Evolutionary conservation across 2,888 invertebrate genomes (phyloP), one percentile per base, ranked within the genome.

Genomic region (Hoplodrina ambigua): DNA sequence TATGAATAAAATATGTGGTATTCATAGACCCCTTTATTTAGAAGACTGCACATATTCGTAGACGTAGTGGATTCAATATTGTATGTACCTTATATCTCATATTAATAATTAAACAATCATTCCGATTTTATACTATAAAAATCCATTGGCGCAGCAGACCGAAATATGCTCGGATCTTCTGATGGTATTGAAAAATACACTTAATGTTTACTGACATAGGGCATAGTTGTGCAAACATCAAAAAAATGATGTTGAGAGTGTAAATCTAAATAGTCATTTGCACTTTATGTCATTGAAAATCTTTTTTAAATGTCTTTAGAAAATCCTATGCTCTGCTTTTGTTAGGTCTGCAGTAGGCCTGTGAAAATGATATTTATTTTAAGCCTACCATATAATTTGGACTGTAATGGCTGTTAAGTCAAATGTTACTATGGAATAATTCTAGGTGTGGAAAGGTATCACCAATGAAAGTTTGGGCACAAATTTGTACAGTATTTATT

Each of bases 391-490:
- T 46, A 52, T 44, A 60, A 52, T 60, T 49, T 68, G 55, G 19
- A 59, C 44, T 74, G 50, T 25, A 37, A 50, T 8, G n/a, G 50
- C 20, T n/a, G 55, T 11, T 49, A 17, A 61, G 33, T 52, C 8
- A 20, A 49, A n/a, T 19, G 41, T 57, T 15, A 60, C 11, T 46
- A 37, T 56, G 62, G 49, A 72, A 37, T 56, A 15, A 53, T 54
- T 56, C 11, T 60, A 54, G 50, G 50, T 33, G 61, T 61, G 49
- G 56, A 49, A 33, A 37, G 56, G 37, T 25, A 58, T 67, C 61
- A 69, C 60, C 60, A 65, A 54, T 71, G 60, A 72, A 82, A 74
- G 67, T 70, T 80, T 79, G 89, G 90, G 89, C 91, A 91, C 92
- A 91, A 91, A 87, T 78, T 11, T 84, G 79, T 87, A 80, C 80